phyloP scores from a whole-genome alignment of 1,140 invertebrate species.

The Akabosia matsudoensis region DNA sequence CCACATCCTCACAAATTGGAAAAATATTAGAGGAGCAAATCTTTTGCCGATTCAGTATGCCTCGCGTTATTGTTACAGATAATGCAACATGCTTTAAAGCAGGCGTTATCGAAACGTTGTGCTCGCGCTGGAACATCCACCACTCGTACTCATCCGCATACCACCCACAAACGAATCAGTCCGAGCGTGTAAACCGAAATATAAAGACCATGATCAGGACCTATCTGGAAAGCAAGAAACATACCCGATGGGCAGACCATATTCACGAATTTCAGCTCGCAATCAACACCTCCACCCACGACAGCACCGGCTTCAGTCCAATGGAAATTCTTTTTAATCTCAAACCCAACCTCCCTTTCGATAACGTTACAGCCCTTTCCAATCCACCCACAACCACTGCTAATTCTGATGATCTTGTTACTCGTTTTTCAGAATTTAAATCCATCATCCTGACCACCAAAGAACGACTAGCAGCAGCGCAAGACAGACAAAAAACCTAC shows the following conservation, averaged over 20 bases:
- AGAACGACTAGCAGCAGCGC: not conserved
- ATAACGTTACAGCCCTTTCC: constrained; percentile 1
- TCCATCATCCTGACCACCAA: not conserved
- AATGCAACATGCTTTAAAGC: constrained; percentile 13
- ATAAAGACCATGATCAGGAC: constrained; percentile 36
- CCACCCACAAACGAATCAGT: constrained; percentile 37
- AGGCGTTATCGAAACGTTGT: constrained; percentile 17
- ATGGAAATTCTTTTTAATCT: constrained; percentile 5
- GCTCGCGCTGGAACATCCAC: not conserved
- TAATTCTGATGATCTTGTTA: not conserved
- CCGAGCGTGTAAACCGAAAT: constrained; percentile 36
- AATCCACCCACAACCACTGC: too few relatives aligned
- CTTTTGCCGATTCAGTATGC: constrained; percentile 2
- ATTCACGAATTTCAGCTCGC: constrained; percentile 4
- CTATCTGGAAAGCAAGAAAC: constrained; percentile 21
- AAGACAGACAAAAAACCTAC: not conserved
- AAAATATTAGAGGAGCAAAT: constrained; percentile 27
- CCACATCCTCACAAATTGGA: constrained; percentile 37
- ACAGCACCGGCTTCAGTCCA: constrained; percentile 10
- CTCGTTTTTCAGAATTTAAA: not conserved
- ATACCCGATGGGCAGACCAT: constrained; percentile 24
- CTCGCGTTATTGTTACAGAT: constrained; percentile 10
- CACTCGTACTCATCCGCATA: constrained; percentile 37
- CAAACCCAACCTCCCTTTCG: constrained; percentile 4
- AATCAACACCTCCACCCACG: constrained; percentile 10